Percentiles rank a stretch among this genome's conserved stretches.
Evolutionary conservation across 2,797 vertebrate species (phyloP).

Genomic region (Pseudochaenichthys georgianus): DNA sequence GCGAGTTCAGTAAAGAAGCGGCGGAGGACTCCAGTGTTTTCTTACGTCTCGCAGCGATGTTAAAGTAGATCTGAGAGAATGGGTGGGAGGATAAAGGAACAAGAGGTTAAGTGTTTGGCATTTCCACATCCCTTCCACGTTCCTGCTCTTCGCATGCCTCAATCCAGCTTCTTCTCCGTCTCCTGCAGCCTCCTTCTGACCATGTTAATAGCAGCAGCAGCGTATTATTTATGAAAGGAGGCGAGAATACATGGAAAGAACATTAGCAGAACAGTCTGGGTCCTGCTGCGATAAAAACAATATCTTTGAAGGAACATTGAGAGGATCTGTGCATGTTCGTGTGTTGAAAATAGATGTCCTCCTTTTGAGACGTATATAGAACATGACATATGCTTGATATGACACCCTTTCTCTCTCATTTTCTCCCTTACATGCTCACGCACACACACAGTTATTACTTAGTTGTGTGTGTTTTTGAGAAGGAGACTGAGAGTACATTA

Average conservation of each 20-base stretch:
- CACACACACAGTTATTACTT: neutral
- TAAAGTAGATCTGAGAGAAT: conserved; percentile 63
- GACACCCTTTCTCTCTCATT: conserved; percentile 19
- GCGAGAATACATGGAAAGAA: conserved; percentile 65
- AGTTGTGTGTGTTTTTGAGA: conserved; percentile 13
- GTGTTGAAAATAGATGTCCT: conserved; percentile 71
- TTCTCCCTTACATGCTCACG: neutral
- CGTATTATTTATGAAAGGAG: conserved; percentile 71
- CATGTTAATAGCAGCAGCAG: conserved; percentile 44
- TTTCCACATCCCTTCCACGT: conserved; percentile 47
- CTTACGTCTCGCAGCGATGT: conserved; percentile 62
- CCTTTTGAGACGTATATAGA: conserved; percentile 68
- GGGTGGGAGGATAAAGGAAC: conserved; percentile 57
- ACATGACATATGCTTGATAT: conserved; percentile 57
- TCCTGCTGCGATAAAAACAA: conserved; percentile 15
- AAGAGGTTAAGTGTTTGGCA: conserved; percentile 67
- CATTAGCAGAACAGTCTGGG: conserved; percentile 55
- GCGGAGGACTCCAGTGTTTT: conserved; percentile 52
- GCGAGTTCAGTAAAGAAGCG: conserved; percentile 55
- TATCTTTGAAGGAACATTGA: conserved; percentile 33
- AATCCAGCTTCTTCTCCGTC: conserved; percentile 29
- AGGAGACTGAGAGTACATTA: conserved; percentile 25
- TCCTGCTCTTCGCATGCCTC: conserved; percentile 55
- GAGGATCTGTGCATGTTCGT: conserved; percentile 2
- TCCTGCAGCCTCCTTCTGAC: conserved; percentile 38